These are phyloP conservation scores for Cetonia aurata DNA, from an alignment of 2,888 invertebrate species.

Conservation along the genomic window DNA sequence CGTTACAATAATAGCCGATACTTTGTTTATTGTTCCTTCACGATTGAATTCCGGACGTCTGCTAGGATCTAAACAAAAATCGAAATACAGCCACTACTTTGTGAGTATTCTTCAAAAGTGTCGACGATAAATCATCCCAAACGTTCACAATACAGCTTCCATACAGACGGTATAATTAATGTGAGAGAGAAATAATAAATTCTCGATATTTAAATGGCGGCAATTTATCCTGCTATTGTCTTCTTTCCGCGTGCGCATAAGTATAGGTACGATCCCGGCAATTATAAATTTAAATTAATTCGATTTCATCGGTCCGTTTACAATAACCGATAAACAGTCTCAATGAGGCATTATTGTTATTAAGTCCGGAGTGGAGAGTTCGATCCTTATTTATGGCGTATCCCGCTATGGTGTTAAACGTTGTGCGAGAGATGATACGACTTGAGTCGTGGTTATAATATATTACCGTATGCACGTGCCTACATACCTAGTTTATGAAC, in stretches of 20 bases:
- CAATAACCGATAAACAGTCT: slow-evolving; percentile 25
- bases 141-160: slow-evolving; percentile 1
- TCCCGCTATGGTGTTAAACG: slow-evolving; percentile 3
- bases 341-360: background rate
- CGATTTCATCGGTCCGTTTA: slow-evolving; percentile 28
- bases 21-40: background rate
- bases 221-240: slow-evolving; percentile 41
- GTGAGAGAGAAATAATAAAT: slow-evolving; percentile 23
- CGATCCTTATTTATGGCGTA: slow-evolving; percentile 9
- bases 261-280: slow-evolving; percentile 10
- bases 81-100: background rate
- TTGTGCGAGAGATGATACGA: slow-evolving; percentile 6
- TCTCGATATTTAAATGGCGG: slow-evolving; percentile 35
- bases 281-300: slow-evolving; percentile 44
- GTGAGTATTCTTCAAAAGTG: slow-evolving; percentile 1
- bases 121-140: slow-evolving; percentile 14
- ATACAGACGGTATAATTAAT: slow-evolving; percentile 18
- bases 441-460: slow-evolving; percentile 12
- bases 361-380: slow-evolving; percentile 1
- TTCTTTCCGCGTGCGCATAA: slow-evolving; percentile 7
- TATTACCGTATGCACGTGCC: slow-evolving; percentile 2
- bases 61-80: background rate
- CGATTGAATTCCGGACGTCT: background rate
- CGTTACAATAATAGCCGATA: background rate
- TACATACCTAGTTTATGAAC: slow-evolving; percentile 1